Percentiles rank a stretch among this genome's conserved stretches.
These are phyloP conservation scores for Apus apus DNA, from an alignment of 2,113 vertebrate genomes.

Conservation along the genomic window DNA sequence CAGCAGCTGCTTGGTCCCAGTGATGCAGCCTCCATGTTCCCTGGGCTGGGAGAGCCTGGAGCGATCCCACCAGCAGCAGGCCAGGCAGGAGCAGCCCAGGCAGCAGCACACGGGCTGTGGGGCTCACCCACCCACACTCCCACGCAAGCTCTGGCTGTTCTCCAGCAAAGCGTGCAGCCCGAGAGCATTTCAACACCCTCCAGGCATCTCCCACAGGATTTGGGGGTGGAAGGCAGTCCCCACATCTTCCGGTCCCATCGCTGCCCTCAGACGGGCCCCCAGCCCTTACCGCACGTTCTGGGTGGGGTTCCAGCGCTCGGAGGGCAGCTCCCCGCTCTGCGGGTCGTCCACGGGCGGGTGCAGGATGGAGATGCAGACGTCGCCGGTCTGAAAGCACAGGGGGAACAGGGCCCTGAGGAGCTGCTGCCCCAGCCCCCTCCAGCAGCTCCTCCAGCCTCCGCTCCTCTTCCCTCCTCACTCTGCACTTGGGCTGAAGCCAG, in stretches of 20 bases:
- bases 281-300: slow-evolving; percentile 91
- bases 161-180: background rate
- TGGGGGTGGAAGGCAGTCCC: background rate
- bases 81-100: background rate
- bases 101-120: accelerated
- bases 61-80: background rate
- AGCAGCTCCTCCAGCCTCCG: background rate
- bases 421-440: background rate
- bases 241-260: background rate
- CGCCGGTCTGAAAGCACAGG: slow-evolving; percentile 81
- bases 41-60: too few species aligned
- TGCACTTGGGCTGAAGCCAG: background rate
- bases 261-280: background rate
- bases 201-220: background rate
- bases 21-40: too few species aligned
- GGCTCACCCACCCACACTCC: background rate
- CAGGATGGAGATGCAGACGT: slow-evolving; percentile 95
- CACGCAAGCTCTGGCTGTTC: background rate
- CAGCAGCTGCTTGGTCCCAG: background rate
- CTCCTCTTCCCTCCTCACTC: accelerated
- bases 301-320: slow-evolving; percentile 95
- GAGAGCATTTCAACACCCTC: background rate
- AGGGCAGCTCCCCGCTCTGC: slow-evolving; percentile 93
- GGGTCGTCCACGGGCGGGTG: slow-evolving; percentile 93
- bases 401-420: background rate